Base-by-base conservation (phyloP, 1,140 invertebrate genomes). In the Manduca sexta region DNA sequence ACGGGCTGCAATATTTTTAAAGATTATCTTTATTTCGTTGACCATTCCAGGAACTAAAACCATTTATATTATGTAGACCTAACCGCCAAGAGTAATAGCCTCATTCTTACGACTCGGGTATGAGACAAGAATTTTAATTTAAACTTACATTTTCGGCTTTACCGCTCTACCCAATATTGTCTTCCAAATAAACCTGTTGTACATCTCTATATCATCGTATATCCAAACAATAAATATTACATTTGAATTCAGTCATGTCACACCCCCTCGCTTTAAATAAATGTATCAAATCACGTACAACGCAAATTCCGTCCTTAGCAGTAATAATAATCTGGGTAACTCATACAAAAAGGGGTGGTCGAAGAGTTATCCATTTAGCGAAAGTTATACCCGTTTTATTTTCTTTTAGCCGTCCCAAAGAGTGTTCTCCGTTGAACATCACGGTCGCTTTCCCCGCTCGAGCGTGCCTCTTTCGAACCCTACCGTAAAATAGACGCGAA, bases 401-500 rank as follows among this genome's bases (percentile, higher is more conserved):
- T 75, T 78, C 71, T 72, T 83, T 82, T 80, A 73, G 65, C 69
- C 65, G 66, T 77, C 63, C 61, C 65, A 63, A 60, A 68, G 65
- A 75, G 69, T 71, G 65, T 69, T 78, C 66, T 57, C 70, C 68
- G 73, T 58, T 73, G 55, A 73, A 64, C 67, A 70, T 64, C 64
- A 52, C 48, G 56, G 59, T 58, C 62, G 50, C 60, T 65, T 63
- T 64, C 66, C 69, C 67, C 68, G 67, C 59, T 63, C 59, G 67
- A 62, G 60, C 49, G 52, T 48, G 52, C 66, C 51, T 70, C 69
- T 70, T 74, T 62, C 69, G 67, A 72, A 69, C 74, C 76, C 69
- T 67, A 64, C 72, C 73, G 74, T 79, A 75, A 81, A 84, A 84
- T 84, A 84, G 72, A 85, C 73, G 78, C 74, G 69, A 81, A 83